These are phyloP conservation scores for Athalia circularis DNA, from an alignment of 2,888 invertebrate genomes.

Conservation along the genomic window DNA sequence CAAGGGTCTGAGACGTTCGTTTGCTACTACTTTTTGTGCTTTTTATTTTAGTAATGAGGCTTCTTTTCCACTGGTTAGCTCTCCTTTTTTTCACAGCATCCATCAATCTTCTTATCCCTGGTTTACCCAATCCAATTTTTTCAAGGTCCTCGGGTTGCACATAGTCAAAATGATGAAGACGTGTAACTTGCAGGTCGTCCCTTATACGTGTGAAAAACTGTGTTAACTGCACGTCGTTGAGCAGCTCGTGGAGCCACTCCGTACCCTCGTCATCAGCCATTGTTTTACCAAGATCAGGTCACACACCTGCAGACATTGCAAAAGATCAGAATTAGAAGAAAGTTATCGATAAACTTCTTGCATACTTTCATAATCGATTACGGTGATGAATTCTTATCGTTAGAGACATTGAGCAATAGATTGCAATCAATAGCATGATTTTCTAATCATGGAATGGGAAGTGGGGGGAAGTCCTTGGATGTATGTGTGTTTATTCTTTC, in stretches of 20 bases:
- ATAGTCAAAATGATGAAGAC: constrained; percentile 96
- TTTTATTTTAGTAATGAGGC: constrained; percentile 88
- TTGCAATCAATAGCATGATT: no score
- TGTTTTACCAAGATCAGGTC: constrained; percentile 13
- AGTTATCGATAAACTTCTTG: no score
- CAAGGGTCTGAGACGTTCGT: constrained; percentile 61
- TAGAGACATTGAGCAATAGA: no score
- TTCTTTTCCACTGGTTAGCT: constrained; percentile 87
- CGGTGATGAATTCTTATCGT: no score
- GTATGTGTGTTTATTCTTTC: no score
- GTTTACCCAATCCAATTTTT: constrained; percentile 95
- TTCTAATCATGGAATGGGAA: no score
- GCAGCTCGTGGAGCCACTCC: constrained; percentile 90
- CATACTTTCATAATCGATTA: no score
- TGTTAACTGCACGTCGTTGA: constrained; percentile 92
- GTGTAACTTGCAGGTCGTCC: constrained; percentile 94
- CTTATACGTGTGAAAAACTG: constrained; percentile 93
- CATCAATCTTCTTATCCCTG: constrained; percentile 91
- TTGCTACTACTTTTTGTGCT: constrained; percentile 70
- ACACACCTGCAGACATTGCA: constrained; percentile 1
- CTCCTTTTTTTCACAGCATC: constrained; percentile 95
- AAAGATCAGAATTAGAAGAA: not conserved
- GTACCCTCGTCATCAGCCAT: constrained; percentile 78
- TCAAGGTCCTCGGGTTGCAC: constrained; percentile 97
- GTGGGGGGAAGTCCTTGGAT: no score